Conservation (phyloP, 2,888 invertebrate genomes). For the Pyrgus malvae region DNA sequence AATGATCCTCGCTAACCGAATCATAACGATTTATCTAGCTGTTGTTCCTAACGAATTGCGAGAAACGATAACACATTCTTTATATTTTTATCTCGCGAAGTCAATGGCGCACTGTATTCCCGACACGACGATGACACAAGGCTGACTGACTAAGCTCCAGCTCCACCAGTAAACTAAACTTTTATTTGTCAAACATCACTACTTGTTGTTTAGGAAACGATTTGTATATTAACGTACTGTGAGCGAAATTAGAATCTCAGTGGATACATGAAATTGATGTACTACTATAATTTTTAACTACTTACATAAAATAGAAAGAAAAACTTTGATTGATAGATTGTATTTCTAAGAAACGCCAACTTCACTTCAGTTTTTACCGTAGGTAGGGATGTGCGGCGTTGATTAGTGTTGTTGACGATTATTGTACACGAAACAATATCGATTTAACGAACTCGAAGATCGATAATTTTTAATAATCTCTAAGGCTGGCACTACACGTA, state of each 20-base stretch:
- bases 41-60: constrained; percentile 45
- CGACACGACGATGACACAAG: constrained; percentile 66
- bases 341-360: constrained; percentile 68
- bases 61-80: constrained; percentile 62
- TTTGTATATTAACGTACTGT: constrained; percentile 35
- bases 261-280: constrained; percentile 51
- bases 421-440: background rate
- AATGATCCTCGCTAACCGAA: constrained; percentile 51
- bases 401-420: background rate
- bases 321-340: constrained; percentile 58
- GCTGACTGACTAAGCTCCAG: constrained; percentile 51
- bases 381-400: constrained; percentile 1
- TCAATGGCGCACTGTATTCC: constrained; percentile 72
- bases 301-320: constrained; percentile 71
- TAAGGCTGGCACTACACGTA: no score
- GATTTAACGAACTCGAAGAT: no score
- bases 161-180: constrained; percentile 41
- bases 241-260: constrained; percentile 38
- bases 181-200: constrained; percentile 50
- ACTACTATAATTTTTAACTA: constrained; percentile 49
- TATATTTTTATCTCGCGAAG: constrained; percentile 56
- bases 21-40: constrained; percentile 58
- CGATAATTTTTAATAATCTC: no score
- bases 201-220: constrained; percentile 40
- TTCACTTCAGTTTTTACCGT: constrained; percentile 50